Conservation (phyloP, 2,888 invertebrate genomes). For the Platycheirus rosarum region DNA sequence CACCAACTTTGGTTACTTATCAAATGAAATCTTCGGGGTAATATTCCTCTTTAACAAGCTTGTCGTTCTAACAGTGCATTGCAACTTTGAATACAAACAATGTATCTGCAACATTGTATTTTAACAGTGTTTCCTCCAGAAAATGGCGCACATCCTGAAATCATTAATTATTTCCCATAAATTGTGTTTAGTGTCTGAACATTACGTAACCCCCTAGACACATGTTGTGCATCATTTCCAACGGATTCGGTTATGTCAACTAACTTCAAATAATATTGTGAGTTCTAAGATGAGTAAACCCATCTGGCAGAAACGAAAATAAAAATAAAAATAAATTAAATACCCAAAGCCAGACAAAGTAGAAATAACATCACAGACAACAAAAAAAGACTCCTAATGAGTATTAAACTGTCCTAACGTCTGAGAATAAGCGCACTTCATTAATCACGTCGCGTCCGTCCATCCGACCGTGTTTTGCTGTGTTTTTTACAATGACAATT, state of each 20-base stretch:
- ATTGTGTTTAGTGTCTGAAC: not conserved
- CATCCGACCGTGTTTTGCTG: not conserved
- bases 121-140: no score
- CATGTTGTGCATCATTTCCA: conserved; percentile 10
- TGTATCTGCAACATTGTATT: conserved; percentile 50
- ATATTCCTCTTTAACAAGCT: no score
- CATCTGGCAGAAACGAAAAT: conserved; percentile 1
- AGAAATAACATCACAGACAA: conserved; percentile 2
- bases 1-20: no score
- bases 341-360: conserved; percentile 16
- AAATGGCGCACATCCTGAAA: not conserved
- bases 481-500: conserved; percentile 41
- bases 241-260: conserved; percentile 44
- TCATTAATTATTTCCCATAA: not conserved
- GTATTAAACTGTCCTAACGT: conserved; percentile 32
- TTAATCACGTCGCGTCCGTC: conserved; percentile 59
- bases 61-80: no score
- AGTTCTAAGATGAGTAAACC: conserved; percentile 53
- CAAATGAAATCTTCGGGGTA: no score
- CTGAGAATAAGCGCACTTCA: conserved; percentile 48
- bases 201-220: conserved; percentile 48
- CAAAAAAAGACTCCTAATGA: conserved; percentile 36
- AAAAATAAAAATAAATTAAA: conserved; percentile 21
- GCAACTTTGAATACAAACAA: not conserved
- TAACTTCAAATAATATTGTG: not conserved